A percentile compares a stretch with the other conserved stretches of the same genome.
Conservation (phyloP, 2,113 vertebrate species). For the Odontophorus gujanensis region DNA sequence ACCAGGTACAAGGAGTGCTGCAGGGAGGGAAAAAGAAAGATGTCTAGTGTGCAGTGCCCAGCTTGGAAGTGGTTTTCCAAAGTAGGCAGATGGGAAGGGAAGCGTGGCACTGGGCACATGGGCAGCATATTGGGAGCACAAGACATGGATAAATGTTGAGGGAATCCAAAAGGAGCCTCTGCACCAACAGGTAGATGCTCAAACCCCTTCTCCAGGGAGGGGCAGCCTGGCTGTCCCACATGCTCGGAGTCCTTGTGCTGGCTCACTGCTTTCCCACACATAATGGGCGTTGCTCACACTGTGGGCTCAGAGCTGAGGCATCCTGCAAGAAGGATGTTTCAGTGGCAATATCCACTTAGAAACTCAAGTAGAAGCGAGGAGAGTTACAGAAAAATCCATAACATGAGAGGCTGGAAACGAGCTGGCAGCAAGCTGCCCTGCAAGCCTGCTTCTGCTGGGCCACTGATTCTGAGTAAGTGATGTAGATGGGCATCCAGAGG, state of each 20-base stretch:
- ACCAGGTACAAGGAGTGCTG: not conserved
- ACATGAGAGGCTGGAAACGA: not conserved
- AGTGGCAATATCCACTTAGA: not conserved
- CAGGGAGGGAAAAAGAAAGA: not conserved
- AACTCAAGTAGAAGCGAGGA: not conserved
- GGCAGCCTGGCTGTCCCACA: not conserved
- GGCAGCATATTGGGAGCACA: not conserved
- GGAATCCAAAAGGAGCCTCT: not conserved
- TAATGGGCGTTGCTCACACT: not conserved
- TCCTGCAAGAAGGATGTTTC: not conserved
- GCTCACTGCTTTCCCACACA: not conserved
- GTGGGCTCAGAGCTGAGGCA: not conserved
- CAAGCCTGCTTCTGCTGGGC: not conserved
- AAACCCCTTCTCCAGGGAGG: accelerated
- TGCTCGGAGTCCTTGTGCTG: not conserved
- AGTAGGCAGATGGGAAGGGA: not conserved
- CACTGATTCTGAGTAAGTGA: not conserved
- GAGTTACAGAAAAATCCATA: not conserved
- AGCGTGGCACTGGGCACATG: not conserved
- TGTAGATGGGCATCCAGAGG: not conserved
- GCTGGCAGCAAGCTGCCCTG: not conserved
- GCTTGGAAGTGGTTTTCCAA: not conserved
- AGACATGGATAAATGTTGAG: not conserved
- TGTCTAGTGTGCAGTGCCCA: not conserved
- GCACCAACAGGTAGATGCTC: not conserved